A percentile compares a stretch with the other conserved stretches of the same genome.
Evolutionary conservation across 1,140 invertebrate genomes (phyloP).

Genomic region (Drosophila lacteicornis): DNA sequence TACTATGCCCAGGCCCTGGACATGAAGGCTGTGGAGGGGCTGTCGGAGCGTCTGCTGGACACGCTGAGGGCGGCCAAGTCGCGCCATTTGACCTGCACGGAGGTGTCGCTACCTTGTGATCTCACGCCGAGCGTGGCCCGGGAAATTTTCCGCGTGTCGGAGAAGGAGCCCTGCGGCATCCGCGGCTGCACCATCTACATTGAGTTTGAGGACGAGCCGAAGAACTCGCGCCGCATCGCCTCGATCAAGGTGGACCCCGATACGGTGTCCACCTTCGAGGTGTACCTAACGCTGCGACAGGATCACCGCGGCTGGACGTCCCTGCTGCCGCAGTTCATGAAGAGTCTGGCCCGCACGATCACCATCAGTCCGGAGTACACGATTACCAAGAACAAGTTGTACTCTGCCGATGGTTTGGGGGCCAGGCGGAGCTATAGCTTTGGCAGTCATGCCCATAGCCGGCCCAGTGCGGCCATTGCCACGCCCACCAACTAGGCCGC

Average conservation of each 20-base stretch:
- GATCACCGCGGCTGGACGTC: slow-evolving; percentile 92
- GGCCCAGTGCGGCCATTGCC: slow-evolving; percentile 58
- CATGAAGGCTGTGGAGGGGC: slow-evolving; percentile 81
- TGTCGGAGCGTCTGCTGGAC: slow-evolving; percentile 90
- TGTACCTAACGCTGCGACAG: slow-evolving; percentile 93
- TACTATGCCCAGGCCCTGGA: slow-evolving; percentile 44
- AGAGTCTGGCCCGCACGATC: slow-evolving; percentile 91
- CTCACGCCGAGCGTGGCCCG: slow-evolving; percentile 90
- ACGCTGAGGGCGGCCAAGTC: slow-evolving; percentile 91
- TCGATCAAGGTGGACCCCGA: slow-evolving; percentile 92
- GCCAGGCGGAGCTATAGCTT: slow-evolving; percentile 72
- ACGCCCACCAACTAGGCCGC: slow-evolving; percentile 70
- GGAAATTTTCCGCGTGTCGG: slow-evolving; percentile 91
- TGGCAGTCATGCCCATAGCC: slow-evolving; percentile 54
- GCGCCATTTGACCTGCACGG: slow-evolving; percentile 91
- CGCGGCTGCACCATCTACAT: slow-evolving; percentile 91
- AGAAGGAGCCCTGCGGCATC: slow-evolving; percentile 93
- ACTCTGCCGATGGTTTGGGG: slow-evolving; percentile 83
- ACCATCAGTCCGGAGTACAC: slow-evolving; percentile 93
- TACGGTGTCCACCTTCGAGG: slow-evolving; percentile 93
- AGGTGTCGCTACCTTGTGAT: slow-evolving; percentile 92
- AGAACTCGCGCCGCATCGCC: slow-evolving; percentile 86
- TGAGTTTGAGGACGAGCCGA: slow-evolving; percentile 89
- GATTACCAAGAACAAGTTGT: slow-evolving; percentile 94
- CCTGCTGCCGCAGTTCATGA: slow-evolving; percentile 93